phyloP scores from a whole-genome alignment of 2,888 invertebrate genomes.

The Drosophila yooni region DNA sequence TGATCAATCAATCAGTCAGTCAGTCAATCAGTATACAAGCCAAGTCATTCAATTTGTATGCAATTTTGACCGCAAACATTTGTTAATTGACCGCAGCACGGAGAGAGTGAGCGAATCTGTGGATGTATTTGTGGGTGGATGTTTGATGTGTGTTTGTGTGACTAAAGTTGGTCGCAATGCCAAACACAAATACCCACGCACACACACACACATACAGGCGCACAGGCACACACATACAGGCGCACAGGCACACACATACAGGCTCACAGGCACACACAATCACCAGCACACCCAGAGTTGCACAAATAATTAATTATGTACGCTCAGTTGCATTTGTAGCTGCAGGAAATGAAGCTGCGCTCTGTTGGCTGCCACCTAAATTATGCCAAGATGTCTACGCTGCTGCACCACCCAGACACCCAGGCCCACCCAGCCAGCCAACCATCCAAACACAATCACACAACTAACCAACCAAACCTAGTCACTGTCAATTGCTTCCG shows the following conservation, averaged over 20 bases:
- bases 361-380: slow-evolving; percentile 59
- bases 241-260: slow-evolving; percentile 1
- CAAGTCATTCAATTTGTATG: slow-evolving; percentile 75
- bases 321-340: slow-evolving; percentile 65
- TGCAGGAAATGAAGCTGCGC: slow-evolving; percentile 65
- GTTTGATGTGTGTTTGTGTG: slow-evolving; percentile 20
- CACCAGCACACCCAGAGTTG: slow-evolving; percentile 24
- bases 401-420: neutral
- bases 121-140: neutral
- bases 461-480: neutral
- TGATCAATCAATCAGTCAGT: slow-evolving; percentile 56
- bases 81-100: slow-evolving; percentile 68
- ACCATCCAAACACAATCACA: neutral
- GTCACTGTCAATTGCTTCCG: slow-evolving; percentile 36
- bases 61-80: slow-evolving; percentile 74
- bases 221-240: neutral
- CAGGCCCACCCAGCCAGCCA: neutral
- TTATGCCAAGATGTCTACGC: slow-evolving; percentile 57
- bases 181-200: slow-evolving; percentile 41
- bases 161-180: slow-evolving; percentile 53
- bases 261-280: neutral
- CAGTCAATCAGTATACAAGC: slow-evolving; percentile 47
- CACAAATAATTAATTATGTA: slow-evolving; percentile 73
- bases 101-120: slow-evolving; percentile 5
- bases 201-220: neutral